phyloP scores from a whole-genome alignment of 2,113 vertebrate species.

The Tachysurus fulvidraco region DNA sequence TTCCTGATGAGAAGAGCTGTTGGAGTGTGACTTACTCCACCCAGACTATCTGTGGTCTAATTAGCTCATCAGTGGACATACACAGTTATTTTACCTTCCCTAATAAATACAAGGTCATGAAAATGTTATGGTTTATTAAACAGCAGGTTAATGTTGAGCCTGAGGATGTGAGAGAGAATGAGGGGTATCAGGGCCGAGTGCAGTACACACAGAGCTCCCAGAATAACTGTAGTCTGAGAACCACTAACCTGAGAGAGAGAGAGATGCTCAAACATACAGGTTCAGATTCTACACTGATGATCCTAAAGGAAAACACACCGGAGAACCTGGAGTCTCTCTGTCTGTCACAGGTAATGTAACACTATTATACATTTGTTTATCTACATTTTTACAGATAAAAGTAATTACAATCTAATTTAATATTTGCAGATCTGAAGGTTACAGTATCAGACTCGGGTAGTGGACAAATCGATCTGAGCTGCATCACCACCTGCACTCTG shows the following conservation, averaged over 20 bases:
- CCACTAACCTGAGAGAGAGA: constrained; percentile 28
- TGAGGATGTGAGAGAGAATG: constrained; percentile 19
- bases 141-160: too few species aligned
- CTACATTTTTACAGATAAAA: too few species aligned
- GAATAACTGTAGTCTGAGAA: constrained; percentile 13
- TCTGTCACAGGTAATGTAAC: constrained; percentile 34
- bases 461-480: too few species aligned
- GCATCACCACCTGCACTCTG: too few species aligned
- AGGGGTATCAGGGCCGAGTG: constrained; percentile 5
- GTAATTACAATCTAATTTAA: too few species aligned
- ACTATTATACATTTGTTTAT: neutral
- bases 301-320: neutral
- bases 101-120: neutral
- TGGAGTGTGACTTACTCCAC: too few species aligned
- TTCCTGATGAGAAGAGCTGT: too few species aligned
- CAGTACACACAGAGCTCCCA: constrained; percentile 16
- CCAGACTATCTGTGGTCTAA: too few species aligned
- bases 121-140: constrained; percentile 20
- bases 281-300: constrained; percentile 29
- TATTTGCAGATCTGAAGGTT: too few species aligned
- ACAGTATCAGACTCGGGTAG: too few species aligned
- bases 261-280: constrained; percentile 20
- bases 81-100: neutral
- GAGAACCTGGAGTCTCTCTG: constrained; percentile 10
- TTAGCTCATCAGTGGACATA: too few species aligned